Base-by-base conservation (phyloP, 2,113 vertebrate species). In the Colinus virginianus region DNA sequence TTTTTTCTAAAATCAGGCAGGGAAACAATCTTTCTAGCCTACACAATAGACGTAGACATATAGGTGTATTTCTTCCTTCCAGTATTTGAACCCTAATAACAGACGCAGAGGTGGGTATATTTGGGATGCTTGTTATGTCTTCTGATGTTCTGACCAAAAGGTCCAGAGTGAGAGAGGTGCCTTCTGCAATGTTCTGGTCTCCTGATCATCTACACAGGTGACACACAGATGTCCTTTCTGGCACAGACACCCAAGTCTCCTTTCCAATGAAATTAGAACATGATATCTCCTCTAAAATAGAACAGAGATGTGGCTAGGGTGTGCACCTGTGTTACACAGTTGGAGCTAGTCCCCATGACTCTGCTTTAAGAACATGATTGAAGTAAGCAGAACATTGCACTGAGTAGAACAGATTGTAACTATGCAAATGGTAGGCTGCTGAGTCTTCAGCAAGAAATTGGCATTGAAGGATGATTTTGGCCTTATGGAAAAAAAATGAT, bases 331-430 rank as follows among this genome's bases (percentile, higher is more conserved):
- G 9, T 55, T 76, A 38, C 77, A 71, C 14, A 53, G n/a, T 11
- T 32, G 42, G 66, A 88, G 42, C 42, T 10, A 64, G 30, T 43
- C 49, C 17, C 61, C 64, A 14, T 62, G 34, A 71, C 53, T 86
- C 49, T 13, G 42, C 48, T 51, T 6, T 3, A 78, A 66, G 55
- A 89, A 82, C 30, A 81, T 62, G 70, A 64, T 16, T 32, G 51
- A 38, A 63, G 36, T 85, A 63, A 78, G 42, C 38, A 80, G 82
- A 51, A n/a, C 48, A 83, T 51, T 0, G 1, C 1, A 0, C 13
- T 61, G 34, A 80, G 42, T 5, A 90, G 78, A 88, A 56, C 78
- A 90, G 79, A 61, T 68, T 94, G 76, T 63, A 53, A 56, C 87
- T 74, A 66, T 15, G 22, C 55, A 90, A 62, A 81, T 40, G 70